Evolutionary conservation across 2,113 vertebrate genomes (phyloP).

Genomic region (Tautogolabrus adspersus): DNA sequence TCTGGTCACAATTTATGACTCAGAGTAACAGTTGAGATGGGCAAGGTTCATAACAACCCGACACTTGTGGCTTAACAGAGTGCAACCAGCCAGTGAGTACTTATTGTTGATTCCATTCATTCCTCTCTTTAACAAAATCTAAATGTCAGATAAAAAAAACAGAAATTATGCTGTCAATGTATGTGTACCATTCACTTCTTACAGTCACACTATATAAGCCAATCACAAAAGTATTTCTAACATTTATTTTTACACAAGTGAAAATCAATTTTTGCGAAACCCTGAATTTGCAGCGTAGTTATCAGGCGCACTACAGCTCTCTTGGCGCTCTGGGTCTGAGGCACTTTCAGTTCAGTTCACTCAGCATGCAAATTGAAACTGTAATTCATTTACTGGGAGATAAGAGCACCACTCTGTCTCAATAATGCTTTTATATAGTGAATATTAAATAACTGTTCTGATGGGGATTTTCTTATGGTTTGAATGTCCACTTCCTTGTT

Average conservation of each 20-base stretch:
- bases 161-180: background rate
- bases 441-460: constrained; percentile 67
- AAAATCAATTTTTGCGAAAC: constrained; percentile 41
- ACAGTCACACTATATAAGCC: background rate
- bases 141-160: background rate
- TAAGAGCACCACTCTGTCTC: constrained; percentile 69
- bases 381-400: constrained; percentile 75
- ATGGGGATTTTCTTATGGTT: constrained; percentile 52
- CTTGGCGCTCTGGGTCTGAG: constrained; percentile 52
- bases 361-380: constrained; percentile 78
- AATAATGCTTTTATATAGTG: constrained; percentile 67
- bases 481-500: constrained; percentile 52
- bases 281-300: constrained; percentile 45
- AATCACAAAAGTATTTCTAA: background rate
- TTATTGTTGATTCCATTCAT: background rate
- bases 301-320: constrained; percentile 51
- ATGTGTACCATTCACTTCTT: background rate
- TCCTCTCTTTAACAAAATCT: background rate
- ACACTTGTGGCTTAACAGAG: too few species aligned
- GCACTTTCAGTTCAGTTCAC: constrained; percentile 69
- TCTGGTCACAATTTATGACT: too few species aligned
- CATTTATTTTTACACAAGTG: constrained; percentile 9
- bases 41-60: too few species aligned
- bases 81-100: too few species aligned
- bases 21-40: too few species aligned